Percentiles rank a stretch among this genome's conserved stretches.
phyloP scores from a whole-genome alignment of 1,140 invertebrate species.

The Lycorma delicatula region DNA sequence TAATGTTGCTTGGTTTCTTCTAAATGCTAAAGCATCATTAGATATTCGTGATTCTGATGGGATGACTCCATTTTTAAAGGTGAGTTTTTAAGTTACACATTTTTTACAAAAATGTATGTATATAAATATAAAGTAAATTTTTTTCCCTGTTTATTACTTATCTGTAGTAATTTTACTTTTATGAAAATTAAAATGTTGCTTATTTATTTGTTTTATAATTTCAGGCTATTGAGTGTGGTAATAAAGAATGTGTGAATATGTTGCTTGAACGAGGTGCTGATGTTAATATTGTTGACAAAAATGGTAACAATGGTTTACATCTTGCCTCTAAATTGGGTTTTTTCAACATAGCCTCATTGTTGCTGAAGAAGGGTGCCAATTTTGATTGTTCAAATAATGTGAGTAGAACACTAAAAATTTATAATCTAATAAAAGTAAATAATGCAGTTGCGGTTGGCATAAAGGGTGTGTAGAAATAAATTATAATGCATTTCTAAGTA shows the following conservation, averaged over 20 bases:
- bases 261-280: conserved; percentile 48
- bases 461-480: too few relatives aligned
- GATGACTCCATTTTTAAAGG: conserved; percentile 34
- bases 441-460: too few relatives aligned
- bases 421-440: too few relatives aligned
- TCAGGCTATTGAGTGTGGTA: conserved; percentile 36
- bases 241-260: conserved; percentile 44
- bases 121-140: too few relatives aligned
- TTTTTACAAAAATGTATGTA: too few relatives aligned
- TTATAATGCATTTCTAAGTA: too few relatives aligned
- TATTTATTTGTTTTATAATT: too few relatives aligned
- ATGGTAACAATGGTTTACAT: conserved; percentile 33
- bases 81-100: too few relatives aligned
- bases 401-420: conserved; percentile 17
- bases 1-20: conserved; percentile 31
- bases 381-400: conserved; percentile 31
- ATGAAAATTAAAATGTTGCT: too few relatives aligned
- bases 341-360: conserved; percentile 31
- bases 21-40: conserved; percentile 31
- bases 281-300: conserved; percentile 45
- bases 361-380: conserved; percentile 32
- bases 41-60: conserved; percentile 31
- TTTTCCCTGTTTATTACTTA: too few relatives aligned
- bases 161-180: too few relatives aligned
- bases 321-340: conserved; percentile 31